Percentiles rank a stretch among this genome's conserved stretches.
Conservation (phyloP, 2,797 vertebrate genomes). For the Anguilla pacifica region DNA sequence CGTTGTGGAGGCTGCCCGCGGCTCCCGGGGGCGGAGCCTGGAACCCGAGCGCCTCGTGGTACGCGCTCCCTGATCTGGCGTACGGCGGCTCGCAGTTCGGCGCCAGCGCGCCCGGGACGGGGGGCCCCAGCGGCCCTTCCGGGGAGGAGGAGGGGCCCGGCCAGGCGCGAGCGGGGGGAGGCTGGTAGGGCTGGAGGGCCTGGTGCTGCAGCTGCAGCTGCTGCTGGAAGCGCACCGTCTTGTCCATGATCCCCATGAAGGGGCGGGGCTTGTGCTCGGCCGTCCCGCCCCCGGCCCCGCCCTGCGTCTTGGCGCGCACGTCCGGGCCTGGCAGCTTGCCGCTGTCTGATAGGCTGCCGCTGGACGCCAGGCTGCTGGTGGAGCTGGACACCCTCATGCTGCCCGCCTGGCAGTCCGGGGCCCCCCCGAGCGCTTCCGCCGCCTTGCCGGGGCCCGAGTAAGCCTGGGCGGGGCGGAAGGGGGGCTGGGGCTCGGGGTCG, state of each 20-base stretch:
- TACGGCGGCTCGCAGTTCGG: conserved; percentile 73
- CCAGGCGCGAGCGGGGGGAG: conserved; percentile 72
- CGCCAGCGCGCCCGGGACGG: conserved; percentile 60
- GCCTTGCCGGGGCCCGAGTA: conserved; percentile 69
- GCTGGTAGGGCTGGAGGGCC: conserved; percentile 57
- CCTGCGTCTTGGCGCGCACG: conserved; percentile 57
- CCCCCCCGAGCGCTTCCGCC: conserved; percentile 51
- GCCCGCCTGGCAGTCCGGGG: conserved; percentile 55
- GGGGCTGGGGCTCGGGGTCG: conserved; percentile 44
- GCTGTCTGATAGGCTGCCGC: conserved; percentile 80
- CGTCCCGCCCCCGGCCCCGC: conserved; percentile 68
- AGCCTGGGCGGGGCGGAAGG: conserved; percentile 24
- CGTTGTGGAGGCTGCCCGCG: conserved; percentile 76
- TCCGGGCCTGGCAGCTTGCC: conserved; percentile 67
- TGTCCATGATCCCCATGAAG: conserved; percentile 96
- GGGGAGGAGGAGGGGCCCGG: conserved; percentile 72
- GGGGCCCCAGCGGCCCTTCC: conserved; percentile 68
- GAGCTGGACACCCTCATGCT: conserved; percentile 79
- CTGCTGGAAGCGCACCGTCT: conserved; percentile 86
- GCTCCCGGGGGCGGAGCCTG: conserved; percentile 69
- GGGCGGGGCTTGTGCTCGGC: conserved; percentile 87
- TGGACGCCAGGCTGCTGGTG: conserved; percentile 78
- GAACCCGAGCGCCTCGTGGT: conserved; percentile 67
- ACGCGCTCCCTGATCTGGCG: conserved; percentile 69
- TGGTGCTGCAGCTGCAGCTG: conserved; percentile 56